Conservation (phyloP, 2,113 vertebrate species). For the Amphiprion ocellaris region DNA sequence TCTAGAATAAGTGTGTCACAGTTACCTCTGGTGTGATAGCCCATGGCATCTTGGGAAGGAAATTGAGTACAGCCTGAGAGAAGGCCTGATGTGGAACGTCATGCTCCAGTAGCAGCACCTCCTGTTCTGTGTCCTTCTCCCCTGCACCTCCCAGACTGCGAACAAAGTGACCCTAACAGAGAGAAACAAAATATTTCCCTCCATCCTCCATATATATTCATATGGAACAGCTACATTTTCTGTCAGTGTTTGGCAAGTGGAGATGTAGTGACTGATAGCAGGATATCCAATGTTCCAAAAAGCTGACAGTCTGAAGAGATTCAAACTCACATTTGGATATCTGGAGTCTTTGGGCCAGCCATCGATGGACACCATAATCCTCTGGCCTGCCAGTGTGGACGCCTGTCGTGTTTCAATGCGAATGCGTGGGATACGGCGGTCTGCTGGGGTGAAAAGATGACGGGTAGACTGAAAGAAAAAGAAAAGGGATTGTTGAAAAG, state of each 20-base stretch:
- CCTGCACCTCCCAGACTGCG: slow-evolving; percentile 92
- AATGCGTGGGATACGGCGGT: slow-evolving; percentile 94
- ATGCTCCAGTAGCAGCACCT: slow-evolving; percentile 96
- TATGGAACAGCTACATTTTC: not conserved
- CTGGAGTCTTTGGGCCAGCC: slow-evolving; percentile 97
- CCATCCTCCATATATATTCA: no score
- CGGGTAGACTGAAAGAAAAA: slow-evolving; percentile 88
- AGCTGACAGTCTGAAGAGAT: not conserved
- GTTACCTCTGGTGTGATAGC: slow-evolving; percentile 90
- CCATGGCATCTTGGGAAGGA: slow-evolving; percentile 97
- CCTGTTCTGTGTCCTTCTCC: slow-evolving; percentile 95
- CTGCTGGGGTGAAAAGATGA: slow-evolving; percentile 97
- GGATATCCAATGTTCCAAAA: not conserved
- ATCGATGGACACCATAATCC: slow-evolving; percentile 97
- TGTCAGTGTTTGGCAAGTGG: not conserved
- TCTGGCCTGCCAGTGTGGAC: slow-evolving; percentile 88
- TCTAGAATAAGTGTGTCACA: not conserved
- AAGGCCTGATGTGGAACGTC: slow-evolving; percentile 97
- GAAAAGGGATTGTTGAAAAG: not conserved
- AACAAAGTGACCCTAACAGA: slow-evolving; percentile 94
- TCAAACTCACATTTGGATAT: slow-evolving; percentile 93
- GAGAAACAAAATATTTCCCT: not conserved
- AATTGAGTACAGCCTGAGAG: slow-evolving; percentile 93
- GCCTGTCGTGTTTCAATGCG: slow-evolving; percentile 97
- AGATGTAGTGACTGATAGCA: not conserved